Conservation (phyloP, 2,888 invertebrate species). For the Lapara coniferarum region DNA sequence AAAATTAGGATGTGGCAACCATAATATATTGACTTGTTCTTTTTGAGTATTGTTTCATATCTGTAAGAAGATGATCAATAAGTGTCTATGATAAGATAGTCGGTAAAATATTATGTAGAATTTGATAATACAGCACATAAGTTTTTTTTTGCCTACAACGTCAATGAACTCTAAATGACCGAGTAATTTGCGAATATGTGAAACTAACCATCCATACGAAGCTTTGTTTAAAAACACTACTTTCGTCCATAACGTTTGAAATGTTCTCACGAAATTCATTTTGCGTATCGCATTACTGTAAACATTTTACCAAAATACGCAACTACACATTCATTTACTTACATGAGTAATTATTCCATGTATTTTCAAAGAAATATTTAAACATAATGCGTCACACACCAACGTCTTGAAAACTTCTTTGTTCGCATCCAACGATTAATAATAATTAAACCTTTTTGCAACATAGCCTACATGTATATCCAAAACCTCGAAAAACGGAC, state of each 20-base stretch:
- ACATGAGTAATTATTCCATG: background rate
- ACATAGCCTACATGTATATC: background rate
- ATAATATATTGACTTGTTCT: too few relatives aligned
- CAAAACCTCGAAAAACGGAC: slow-evolving; percentile 19
- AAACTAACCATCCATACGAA: background rate
- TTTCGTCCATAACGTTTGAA: slow-evolving; percentile 36
- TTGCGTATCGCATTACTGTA: slow-evolving; percentile 36
- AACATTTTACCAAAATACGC: slow-evolving; percentile 29
- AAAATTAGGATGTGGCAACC: too few relatives aligned
- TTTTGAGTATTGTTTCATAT: too few relatives aligned
- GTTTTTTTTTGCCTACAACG: background rate
- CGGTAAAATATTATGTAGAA: too few relatives aligned
- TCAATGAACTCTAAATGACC: background rate
- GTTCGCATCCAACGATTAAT: background rate
- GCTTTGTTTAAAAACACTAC: slow-evolving; percentile 34
- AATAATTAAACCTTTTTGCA: slow-evolving; percentile 2
- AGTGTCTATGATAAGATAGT: too few relatives aligned
- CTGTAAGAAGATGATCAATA: too few relatives aligned
- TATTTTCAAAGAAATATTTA: slow-evolving; percentile 21
- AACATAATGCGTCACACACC: background rate
- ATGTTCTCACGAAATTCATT: slow-evolving; percentile 50
- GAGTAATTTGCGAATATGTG: background rate
- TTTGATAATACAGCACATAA: too few relatives aligned
- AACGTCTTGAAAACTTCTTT: slow-evolving; percentile 4
- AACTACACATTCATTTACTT: slow-evolving; percentile 24